Evolutionary conservation across 1,140 invertebrate species (phyloP).

Genomic region (Euborellia annulipes): DNA sequence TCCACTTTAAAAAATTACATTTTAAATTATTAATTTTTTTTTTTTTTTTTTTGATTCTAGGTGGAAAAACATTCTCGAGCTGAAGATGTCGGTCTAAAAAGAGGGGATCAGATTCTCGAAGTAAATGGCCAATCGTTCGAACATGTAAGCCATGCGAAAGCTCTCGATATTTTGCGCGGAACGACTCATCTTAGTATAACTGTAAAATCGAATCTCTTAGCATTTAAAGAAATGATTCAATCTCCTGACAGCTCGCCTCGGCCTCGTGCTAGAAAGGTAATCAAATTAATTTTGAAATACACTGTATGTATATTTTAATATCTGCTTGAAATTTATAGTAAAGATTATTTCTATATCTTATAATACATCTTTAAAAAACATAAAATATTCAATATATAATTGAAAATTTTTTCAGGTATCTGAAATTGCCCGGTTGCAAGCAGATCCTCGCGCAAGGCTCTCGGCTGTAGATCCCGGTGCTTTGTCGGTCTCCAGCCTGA

Average conservation of each 20-base stretch:
- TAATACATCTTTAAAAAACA: too few species aligned
- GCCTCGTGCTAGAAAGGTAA: constrained; percentile 37
- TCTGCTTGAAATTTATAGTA: too few species aligned
- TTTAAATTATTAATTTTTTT: background rate
- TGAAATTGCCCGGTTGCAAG: constrained; percentile 41
- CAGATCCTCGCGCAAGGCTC: constrained; percentile 45
- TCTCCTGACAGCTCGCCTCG: constrained; percentile 67
- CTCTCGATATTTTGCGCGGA: constrained; percentile 80
- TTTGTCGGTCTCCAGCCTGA: constrained; percentile 6
- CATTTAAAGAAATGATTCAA: constrained; percentile 69
- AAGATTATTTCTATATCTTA: too few species aligned
- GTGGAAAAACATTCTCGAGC: constrained; percentile 85
- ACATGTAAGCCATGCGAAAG: constrained; percentile 74
- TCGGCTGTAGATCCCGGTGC: constrained; percentile 36
- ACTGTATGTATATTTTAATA: too few species aligned
- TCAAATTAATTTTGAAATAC: constrained; percentile 30
- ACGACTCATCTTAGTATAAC: constrained; percentile 92
- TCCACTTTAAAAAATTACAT: too few species aligned
- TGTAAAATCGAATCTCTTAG: constrained; percentile 92
- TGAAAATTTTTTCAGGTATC: constrained; percentile 21
- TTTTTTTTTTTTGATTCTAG: constrained; percentile 16
- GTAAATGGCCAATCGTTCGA: constrained; percentile 95
- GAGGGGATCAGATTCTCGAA: constrained; percentile 94
- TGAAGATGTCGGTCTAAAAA: constrained; percentile 88
- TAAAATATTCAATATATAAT: too few species aligned